Conservation (phyloP, 2,113 vertebrate species). For the Rhineura floridana region DNA sequence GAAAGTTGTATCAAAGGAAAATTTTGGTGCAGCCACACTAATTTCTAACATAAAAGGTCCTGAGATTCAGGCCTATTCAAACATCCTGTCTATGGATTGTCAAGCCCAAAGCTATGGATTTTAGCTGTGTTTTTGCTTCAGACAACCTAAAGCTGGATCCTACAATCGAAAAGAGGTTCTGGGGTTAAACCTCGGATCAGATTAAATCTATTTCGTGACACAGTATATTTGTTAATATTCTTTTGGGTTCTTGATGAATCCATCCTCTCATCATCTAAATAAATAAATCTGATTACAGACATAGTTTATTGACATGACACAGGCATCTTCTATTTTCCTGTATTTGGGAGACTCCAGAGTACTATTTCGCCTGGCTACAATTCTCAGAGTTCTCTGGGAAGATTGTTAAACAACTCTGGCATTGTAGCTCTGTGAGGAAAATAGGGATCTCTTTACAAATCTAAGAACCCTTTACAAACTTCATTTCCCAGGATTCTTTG, state of each 20-base stretch:
- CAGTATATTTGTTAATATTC: not conserved
- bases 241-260: not conserved
- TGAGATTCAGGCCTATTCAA: not conserved
- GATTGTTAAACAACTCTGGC: too few relatives aligned
- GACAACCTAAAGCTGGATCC: not conserved
- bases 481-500: too few relatives aligned
- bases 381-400: too few relatives aligned
- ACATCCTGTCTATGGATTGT: not conserved
- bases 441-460: too few relatives aligned
- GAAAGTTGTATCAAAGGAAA: slow-evolving; percentile 64
- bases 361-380: too few relatives aligned
- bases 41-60: not conserved
- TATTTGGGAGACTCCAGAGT: not conserved
- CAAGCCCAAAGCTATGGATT: not conserved
- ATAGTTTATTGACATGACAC: too few relatives aligned
- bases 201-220: not conserved
- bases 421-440: too few relatives aligned
- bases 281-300: not conserved
- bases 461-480: too few relatives aligned
- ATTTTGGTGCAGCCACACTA: slow-evolving; percentile 2
- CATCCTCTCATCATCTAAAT: not conserved
- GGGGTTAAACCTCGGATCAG: not conserved
- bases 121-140: not conserved
- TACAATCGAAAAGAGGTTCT: not conserved
- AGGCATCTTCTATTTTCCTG: too few relatives aligned